phyloP scores from a whole-genome alignment of 1,140 invertebrate species.

The Bombus confusus region DNA sequence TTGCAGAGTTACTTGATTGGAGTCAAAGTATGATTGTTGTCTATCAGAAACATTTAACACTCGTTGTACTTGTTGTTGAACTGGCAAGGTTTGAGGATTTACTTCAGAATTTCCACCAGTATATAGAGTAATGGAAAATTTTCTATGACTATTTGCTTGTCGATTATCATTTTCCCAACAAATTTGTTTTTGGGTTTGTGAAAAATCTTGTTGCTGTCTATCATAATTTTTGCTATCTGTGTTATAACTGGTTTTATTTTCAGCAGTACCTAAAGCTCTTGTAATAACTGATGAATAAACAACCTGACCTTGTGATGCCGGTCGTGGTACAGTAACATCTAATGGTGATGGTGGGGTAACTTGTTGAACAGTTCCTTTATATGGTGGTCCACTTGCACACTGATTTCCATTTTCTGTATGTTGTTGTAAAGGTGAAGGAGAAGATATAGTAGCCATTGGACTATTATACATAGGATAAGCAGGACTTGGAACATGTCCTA shows the following conservation, averaged over 20 bases:
- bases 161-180: slow-evolving; percentile 77
- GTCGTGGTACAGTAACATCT: slow-evolving; percentile 86
- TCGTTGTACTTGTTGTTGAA: slow-evolving; percentile 79
- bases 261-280: slow-evolving; percentile 84
- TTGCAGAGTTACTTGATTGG: slow-evolving; percentile 85
- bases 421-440: slow-evolving; percentile 85
- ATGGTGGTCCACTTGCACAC: slow-evolving; percentile 75
- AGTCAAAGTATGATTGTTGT: slow-evolving; percentile 84
- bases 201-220: slow-evolving; percentile 76
- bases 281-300: slow-evolving; percentile 89
- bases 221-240: slow-evolving; percentile 85
- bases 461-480: slow-evolving; percentile 91
- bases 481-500: slow-evolving; percentile 88
- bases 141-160: slow-evolving; percentile 65
- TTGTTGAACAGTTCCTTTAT: slow-evolving; percentile 82
- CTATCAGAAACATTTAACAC: slow-evolving; percentile 73
- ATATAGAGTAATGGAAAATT: slow-evolving; percentile 71
- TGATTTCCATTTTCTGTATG: slow-evolving; percentile 81
- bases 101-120: slow-evolving; percentile 64
- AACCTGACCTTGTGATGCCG: slow-evolving; percentile 85
- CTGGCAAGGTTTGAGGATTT: slow-evolving; percentile 76
- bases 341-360: slow-evolving; percentile 87
- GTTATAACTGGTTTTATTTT: slow-evolving; percentile 83
- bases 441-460: slow-evolving; percentile 88
- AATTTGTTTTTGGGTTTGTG: slow-evolving; percentile 74